Base-by-base conservation (phyloP, 2,888 invertebrate species). In the Mythimna pallens region DNA sequence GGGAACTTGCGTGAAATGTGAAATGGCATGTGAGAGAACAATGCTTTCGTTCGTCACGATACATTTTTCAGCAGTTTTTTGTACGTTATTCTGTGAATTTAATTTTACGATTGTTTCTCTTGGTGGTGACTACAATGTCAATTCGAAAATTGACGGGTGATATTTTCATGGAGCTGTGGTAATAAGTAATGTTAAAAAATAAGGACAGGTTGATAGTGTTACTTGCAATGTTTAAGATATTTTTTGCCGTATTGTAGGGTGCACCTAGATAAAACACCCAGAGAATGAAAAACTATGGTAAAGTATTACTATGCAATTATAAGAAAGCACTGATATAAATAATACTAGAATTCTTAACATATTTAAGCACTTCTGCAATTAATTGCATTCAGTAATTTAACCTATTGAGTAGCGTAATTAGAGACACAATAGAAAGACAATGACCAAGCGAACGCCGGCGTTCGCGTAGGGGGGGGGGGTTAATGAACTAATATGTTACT, bases 11-110 rank as follows among this genome's bases (percentile, higher is more conserved):
- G 87, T 85, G 82, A 78, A 86, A 84, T 70, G 74, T 73, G 80
- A 64, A 81, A 81, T 83, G 84, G 67, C 81, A 80, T 68, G 81
- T 75, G 81, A 80, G 76, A 81, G 84, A 83, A 81, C 84, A 81
- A 81, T 80, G 84, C 81, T 65, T 67, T 65, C 66, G 62, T 65
- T 83, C 81, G 70, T 81, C 81, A 80, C 84, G 67, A 83, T 68
- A 65, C 43, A 70, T 83, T 83, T 78, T 83, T 83, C 84, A 81
- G 80, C 70, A 59, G 76, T 25, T 81, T 83, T 43, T 43, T 43
- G 30, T 80, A 30, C 14, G 30, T 69, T 65, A 63, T 66, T 59
- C 54, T 6, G 30, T 67, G 73, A 73, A 83, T 83, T 64, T 30
- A 70, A 74, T 70, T 80, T 80, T 67, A 83, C 58, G 65, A 68